Conservation (phyloP, 2,113 vertebrate species). For the Strix aluco region DNA sequence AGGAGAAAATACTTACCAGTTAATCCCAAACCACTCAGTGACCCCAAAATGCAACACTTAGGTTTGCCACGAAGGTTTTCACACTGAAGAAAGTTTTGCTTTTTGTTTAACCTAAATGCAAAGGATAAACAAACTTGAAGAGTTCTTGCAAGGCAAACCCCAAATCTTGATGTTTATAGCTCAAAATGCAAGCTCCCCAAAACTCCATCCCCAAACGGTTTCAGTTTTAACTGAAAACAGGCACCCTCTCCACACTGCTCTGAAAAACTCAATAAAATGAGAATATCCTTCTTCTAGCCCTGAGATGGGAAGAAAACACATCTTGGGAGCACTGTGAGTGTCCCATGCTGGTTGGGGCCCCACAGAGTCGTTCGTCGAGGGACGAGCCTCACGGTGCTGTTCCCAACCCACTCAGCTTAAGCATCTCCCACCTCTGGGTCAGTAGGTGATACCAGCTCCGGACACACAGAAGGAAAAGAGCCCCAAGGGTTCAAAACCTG, state of each 20-base stretch:
- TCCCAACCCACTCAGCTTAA: background rate
- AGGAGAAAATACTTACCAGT: fast-evolving
- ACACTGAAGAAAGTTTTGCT: background rate
- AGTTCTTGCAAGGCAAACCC: background rate
- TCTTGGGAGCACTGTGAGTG: background rate
- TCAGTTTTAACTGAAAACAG: background rate
- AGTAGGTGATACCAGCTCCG: background rate
- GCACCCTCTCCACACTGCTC: background rate
- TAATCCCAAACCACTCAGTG: background rate
- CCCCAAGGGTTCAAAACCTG: background rate
- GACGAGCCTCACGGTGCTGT: fast-evolving
- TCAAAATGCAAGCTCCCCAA: background rate
- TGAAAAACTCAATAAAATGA: background rate
- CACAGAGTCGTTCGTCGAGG: fast-evolving
- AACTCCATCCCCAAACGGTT: background rate
- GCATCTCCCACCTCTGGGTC: background rate
- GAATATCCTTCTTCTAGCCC: background rate
- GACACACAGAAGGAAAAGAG: background rate
- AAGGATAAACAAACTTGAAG: background rate
- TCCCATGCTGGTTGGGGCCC: background rate
- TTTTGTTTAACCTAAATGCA: background rate
- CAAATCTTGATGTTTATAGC: too few relatives aligned
- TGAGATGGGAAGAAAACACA: background rate
- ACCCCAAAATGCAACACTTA: background rate
- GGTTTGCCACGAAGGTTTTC: background rate